Percentiles rank a stretch among this genome's conserved stretches.
Conservation (phyloP, 2,888 invertebrate genomes). For the Tolmerus cingulatus region DNA sequence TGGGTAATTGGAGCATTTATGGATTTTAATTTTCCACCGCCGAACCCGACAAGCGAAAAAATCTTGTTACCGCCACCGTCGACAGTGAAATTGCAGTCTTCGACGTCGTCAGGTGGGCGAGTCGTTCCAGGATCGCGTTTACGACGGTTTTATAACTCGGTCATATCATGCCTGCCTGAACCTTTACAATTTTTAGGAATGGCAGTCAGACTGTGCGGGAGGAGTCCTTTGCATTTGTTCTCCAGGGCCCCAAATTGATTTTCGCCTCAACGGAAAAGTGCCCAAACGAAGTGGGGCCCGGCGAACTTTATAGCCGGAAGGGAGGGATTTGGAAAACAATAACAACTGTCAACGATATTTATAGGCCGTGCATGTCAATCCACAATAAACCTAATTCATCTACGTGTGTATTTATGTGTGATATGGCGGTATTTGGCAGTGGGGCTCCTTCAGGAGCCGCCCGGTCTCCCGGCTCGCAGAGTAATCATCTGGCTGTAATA, state of each 20-base stretch:
- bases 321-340: slow-evolving; percentile 39
- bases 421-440: not conserved
- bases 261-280: not conserved
- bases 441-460: not conserved
- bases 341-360: slow-evolving; percentile 41
- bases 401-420: slow-evolving; percentile 23
- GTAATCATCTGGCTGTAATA: slow-evolving; percentile 28
- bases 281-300: not conserved
- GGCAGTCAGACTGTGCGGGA: not conserved
- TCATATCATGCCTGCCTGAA: slow-evolving; percentile 10
- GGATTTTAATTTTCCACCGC: slow-evolving; percentile 26
- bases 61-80: slow-evolving; percentile 17
- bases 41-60: not conserved
- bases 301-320: slow-evolving; percentile 30
- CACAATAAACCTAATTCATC: slow-evolving; percentile 41
- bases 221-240: not conserved
- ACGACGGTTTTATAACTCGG: slow-evolving; percentile 28
- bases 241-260: slow-evolving; percentile 24
- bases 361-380: slow-evolving; percentile 41
- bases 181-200: not conserved
- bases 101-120: not conserved
- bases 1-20: slow-evolving; percentile 17
- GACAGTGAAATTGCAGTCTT: not conserved
- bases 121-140: slow-evolving; percentile 4
- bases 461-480: not conserved